Percentiles rank a stretch among this genome's conserved stretches.
phyloP scores from a whole-genome alignment of 2,113 vertebrate genomes.

The Halcyon senegalensis region DNA sequence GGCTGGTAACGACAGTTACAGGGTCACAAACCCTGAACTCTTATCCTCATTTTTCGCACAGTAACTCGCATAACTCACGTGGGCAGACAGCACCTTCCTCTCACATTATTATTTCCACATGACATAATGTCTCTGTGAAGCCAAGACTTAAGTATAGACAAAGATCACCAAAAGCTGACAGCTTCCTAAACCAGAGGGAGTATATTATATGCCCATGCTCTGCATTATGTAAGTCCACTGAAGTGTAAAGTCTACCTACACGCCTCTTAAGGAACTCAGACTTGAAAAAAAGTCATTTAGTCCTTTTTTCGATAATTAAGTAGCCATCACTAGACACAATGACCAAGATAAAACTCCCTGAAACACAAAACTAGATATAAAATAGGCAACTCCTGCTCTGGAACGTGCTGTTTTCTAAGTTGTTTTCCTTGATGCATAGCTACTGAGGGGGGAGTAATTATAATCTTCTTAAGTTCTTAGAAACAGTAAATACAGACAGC shows the following conservation, averaged over 20 bases:
- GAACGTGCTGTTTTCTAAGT: background rate
- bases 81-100: background rate
- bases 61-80: background rate
- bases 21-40: background rate
- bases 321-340: background rate
- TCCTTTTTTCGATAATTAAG: background rate
- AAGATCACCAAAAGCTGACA: background rate
- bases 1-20: background rate
- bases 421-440: background rate
- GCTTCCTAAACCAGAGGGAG: background rate
- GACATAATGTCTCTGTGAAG: background rate
- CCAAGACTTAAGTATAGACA: background rate
- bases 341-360: background rate
- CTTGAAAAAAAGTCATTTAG: background rate
- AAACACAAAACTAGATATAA: background rate
- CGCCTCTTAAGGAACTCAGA: background rate
- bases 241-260: background rate
- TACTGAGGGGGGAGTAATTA: background rate
- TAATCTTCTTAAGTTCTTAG: slow-evolving; percentile 38
- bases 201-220: background rate
- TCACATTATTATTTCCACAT: background rate
- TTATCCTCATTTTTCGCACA: background rate
- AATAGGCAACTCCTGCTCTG: background rate
- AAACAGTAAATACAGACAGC: slow-evolving; percentile 18
- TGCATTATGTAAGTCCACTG: background rate